Conservation (phyloP, 1,140 invertebrate species). For the Leptopilina boulardi region DNA sequence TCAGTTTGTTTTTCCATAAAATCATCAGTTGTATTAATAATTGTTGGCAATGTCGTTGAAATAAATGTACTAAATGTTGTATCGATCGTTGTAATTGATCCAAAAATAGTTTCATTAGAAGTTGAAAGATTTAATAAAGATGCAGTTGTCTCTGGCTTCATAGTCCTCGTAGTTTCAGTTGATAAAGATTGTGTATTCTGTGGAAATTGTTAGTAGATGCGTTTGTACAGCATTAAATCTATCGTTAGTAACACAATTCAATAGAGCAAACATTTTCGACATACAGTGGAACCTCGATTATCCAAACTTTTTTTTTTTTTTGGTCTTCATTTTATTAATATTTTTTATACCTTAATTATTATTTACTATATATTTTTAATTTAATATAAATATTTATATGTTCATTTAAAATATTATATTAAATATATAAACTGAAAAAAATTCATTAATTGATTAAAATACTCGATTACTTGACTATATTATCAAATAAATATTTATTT, state of each 20-base stretch:
- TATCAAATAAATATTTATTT: too few relatives aligned
- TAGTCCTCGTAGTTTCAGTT: slow-evolving; percentile 36
- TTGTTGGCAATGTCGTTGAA: slow-evolving; percentile 46
- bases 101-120: not conserved
- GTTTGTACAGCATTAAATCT: slow-evolving; percentile 67
- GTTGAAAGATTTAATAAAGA: slow-evolving; percentile 37
- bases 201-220: slow-evolving; percentile 75
- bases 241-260: slow-evolving; percentile 69
- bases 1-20: slow-evolving; percentile 50
- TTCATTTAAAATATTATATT: too few relatives aligned
- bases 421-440: too few relatives aligned
- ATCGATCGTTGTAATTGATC: slow-evolving; percentile 38
- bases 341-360: too few relatives aligned
- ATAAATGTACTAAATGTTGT: slow-evolving; percentile 47
- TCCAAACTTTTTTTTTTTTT: not conserved
- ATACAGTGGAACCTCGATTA: too few relatives aligned
- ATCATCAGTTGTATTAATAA: slow-evolving; percentile 45
- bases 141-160: slow-evolving; percentile 35
- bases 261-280: slow-evolving; percentile 41
- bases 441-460: too few relatives aligned
- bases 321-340: too few relatives aligned
- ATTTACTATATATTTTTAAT: too few relatives aligned
- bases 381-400: too few relatives aligned
- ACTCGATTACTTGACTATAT: too few relatives aligned
- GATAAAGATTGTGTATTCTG: slow-evolving; percentile 57